Conservation (phyloP, 2,113 vertebrate species). For the Eublepharis macularius region DNA sequence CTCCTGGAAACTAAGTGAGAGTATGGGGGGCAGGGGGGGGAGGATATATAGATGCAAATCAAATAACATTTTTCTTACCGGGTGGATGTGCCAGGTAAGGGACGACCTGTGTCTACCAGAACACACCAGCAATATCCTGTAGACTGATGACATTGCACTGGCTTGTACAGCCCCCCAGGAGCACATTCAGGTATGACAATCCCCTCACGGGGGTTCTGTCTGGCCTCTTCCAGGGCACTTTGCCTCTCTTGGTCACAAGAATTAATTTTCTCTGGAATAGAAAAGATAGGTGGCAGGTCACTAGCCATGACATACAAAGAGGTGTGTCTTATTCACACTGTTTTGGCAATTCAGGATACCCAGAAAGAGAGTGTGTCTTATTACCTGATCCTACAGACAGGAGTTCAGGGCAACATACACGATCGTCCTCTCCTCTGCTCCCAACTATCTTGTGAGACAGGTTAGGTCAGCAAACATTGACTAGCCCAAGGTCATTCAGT, state of each 20-base stretch:
- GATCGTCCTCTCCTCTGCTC: too few relatives aligned
- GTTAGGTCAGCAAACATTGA: too few relatives aligned
- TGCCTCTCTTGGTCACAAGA: slow-evolving; percentile 98
- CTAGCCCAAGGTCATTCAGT: too few relatives aligned
- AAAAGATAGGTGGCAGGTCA: slow-evolving; percentile 17
- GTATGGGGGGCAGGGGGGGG: neutral
- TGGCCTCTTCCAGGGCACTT: slow-evolving; percentile 89
- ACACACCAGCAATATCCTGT: slow-evolving; percentile 99
- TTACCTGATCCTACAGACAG: neutral
- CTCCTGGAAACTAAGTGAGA: neutral
- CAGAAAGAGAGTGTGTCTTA: neutral
- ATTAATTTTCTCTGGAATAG: slow-evolving; percentile 91
- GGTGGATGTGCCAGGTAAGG: slow-evolving; percentile 94
- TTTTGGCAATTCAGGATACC: neutral
- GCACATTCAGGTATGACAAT: slow-evolving; percentile 95
- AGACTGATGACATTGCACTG: slow-evolving; percentile 97
- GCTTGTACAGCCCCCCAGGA: slow-evolving; percentile 89
- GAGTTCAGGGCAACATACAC: too few relatives aligned
- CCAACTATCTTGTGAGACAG: too few relatives aligned
- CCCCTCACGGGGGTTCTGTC: slow-evolving; percentile 86
- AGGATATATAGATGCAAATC: neutral
- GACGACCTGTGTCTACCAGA: slow-evolving; percentile 92
- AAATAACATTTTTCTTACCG: slow-evolving; percentile 78
- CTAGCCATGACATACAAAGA: neutral
- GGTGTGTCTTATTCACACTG: neutral